phyloP scores from a whole-genome alignment of 2,888 invertebrate genomes.

The Orchestes rusci region DNA sequence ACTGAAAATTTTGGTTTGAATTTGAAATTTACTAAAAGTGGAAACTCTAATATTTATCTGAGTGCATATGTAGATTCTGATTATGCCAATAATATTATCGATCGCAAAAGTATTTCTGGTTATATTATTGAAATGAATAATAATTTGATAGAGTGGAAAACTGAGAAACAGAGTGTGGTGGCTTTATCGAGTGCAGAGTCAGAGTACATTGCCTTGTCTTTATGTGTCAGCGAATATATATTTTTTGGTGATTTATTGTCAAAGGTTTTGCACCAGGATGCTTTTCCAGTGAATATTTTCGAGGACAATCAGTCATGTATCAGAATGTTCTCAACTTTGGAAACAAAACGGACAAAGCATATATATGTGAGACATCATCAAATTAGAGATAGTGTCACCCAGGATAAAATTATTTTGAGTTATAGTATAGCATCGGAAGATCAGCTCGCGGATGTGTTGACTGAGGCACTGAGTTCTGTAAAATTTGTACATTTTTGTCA shows the following conservation, averaged over 20 bases:
- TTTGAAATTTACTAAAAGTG: not conserved
- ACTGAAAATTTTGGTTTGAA: constrained; percentile 1
- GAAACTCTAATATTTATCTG: not conserved
- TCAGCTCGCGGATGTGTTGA: no score
- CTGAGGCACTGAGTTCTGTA: no score
- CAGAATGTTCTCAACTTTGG: constrained; percentile 21
- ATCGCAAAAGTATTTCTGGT: constrained; percentile 26
- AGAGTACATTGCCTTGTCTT: constrained; percentile 25
- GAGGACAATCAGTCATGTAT: constrained; percentile 20
- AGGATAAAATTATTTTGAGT: no score
- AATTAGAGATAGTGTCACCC: no score
- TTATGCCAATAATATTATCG: constrained; percentile 24
- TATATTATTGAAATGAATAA: constrained; percentile 23
- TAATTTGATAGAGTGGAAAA: constrained; percentile 25
- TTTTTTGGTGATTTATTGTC: constrained; percentile 23
- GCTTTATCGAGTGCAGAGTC: constrained; percentile 24
- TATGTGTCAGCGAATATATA: constrained; percentile 22
- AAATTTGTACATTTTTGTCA: no score
- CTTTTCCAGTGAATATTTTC: constrained; percentile 19
- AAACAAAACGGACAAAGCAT: constrained; percentile 22
- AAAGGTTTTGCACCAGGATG: constrained; percentile 14
- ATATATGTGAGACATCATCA: constrained; percentile 21
- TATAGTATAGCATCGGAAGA: no score
- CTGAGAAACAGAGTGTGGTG: constrained; percentile 23
- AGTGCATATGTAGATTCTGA: constrained; percentile 25